Percentiles rank a stretch among this genome's conserved stretches.
Evolutionary conservation across 1,140 invertebrate species (phyloP).

Genomic region (Nixonia krombeini): DNA sequence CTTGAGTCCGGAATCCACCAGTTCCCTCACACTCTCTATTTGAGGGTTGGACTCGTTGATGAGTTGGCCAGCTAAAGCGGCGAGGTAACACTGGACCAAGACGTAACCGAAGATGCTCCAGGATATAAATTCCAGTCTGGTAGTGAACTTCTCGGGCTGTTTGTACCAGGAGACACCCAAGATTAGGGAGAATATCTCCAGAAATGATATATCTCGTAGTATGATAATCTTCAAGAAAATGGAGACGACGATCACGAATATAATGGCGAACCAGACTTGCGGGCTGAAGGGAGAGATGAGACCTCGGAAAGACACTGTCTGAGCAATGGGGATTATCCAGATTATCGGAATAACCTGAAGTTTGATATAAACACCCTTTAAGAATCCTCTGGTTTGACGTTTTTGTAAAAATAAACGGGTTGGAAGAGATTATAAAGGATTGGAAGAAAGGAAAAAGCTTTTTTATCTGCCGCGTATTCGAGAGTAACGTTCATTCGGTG

Average conservation of each 20-base stretch:
- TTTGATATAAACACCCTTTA: no score
- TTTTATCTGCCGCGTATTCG: no score
- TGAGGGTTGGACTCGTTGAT: slow-evolving; percentile 46
- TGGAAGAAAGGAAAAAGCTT: no score
- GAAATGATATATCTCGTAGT: slow-evolving; percentile 45
- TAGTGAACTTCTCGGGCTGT: slow-evolving; percentile 48
- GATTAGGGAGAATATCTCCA: slow-evolving; percentile 57
- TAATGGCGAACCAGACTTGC: slow-evolving; percentile 55
- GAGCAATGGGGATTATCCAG: slow-evolving; percentile 53
- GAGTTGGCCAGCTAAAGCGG: slow-evolving; percentile 57
- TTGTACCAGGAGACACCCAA: slow-evolving; percentile 39
- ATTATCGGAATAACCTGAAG: slow-evolving; percentile 46
- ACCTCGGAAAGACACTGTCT: slow-evolving; percentile 53
- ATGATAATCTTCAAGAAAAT: slow-evolving; percentile 44
- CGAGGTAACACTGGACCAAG: slow-evolving; percentile 59
- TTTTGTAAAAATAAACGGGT: no score
- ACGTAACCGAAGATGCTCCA: slow-evolving; percentile 60
- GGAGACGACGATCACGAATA: slow-evolving; percentile 38
- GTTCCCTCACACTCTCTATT: slow-evolving; percentile 41
- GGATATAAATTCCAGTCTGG: slow-evolving; percentile 54
- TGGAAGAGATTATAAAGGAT: no score
- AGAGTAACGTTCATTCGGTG: no score
- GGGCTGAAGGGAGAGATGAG: slow-evolving; percentile 51
- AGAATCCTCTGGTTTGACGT: no score
- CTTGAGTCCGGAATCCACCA: slow-evolving; percentile 36